Evolutionary conservation across 1,140 invertebrate species (phyloP).

Genomic region (Caenorhabditis tropicalis): DNA sequence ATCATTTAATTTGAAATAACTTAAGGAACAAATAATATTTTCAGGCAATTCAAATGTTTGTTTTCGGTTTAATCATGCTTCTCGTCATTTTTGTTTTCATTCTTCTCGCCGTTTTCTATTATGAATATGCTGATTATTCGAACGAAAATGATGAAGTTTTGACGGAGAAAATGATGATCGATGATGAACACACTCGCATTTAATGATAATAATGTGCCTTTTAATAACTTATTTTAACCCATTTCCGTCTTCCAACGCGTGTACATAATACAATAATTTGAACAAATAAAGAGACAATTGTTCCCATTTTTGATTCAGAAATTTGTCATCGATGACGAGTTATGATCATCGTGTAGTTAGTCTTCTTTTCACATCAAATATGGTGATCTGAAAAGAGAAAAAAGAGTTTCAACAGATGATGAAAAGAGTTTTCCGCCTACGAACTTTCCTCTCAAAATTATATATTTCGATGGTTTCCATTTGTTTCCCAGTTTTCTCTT

Average conservation of each 20-base stretch:
- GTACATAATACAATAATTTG: background rate
- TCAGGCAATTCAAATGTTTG: constrained; percentile 3
- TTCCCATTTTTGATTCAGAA: too few relatives aligned
- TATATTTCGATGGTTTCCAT: background rate
- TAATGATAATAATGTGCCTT: background rate
- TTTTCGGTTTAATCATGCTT: constrained; percentile 43
- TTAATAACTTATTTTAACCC: constrained; percentile 17
- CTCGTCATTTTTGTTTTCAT: constrained; percentile 53
- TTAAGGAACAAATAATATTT: constrained; percentile 10
- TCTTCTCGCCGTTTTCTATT: constrained; percentile 51
- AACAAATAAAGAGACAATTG: too few relatives aligned
- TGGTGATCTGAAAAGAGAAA: background rate
- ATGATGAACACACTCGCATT: constrained; percentile 10
- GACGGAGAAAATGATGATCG: background rate
- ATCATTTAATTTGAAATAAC: too few relatives aligned
- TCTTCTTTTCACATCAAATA: background rate
- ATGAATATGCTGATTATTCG: constrained; percentile 52
- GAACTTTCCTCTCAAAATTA: background rate
- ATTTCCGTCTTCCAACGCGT: background rate
- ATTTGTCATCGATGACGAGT: background rate
- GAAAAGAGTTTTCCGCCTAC: background rate
- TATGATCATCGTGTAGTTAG: background rate
- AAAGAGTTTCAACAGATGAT: background rate
- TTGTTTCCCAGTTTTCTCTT: background rate
- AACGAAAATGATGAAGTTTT: constrained; percentile 31